Conservation (phyloP, 2,797 vertebrate species). For the Chanos chanos region DNA sequence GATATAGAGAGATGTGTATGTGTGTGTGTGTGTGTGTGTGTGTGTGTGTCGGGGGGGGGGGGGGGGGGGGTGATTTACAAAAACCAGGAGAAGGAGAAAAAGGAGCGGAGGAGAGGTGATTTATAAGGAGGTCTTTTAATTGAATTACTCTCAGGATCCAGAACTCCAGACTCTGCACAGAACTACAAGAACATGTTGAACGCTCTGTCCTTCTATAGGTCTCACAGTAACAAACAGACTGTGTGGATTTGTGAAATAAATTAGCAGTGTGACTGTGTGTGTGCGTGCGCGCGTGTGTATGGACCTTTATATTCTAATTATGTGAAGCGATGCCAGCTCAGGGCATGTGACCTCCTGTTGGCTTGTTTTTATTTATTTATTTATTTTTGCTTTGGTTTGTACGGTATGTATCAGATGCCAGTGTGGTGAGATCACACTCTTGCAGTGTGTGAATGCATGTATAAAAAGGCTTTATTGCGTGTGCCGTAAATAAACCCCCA, state of each 20-base stretch:
- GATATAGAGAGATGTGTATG: not conserved
- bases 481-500: no score
- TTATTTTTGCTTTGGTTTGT: no score
- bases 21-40: constrained; percentile 22
- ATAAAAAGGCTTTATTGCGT: no score
- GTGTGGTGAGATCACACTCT: no score
- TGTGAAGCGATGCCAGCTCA: no score
- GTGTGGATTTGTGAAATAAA: not conserved
- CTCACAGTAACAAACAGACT: no score
- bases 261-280: no score
- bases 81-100: constrained; percentile 46
- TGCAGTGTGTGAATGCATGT: no score
- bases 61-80: constrained; percentile 58
- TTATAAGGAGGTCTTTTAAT: constrained; percentile 75
- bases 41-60: constrained; percentile 9
- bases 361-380: no score
- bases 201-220: not conserved
- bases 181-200: constrained; percentile 22
- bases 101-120: constrained; percentile 57
- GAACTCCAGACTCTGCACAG: constrained; percentile 57
- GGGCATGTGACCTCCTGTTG: no score
- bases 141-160: constrained; percentile 71
- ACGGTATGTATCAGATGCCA: no score
- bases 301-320: not conserved
- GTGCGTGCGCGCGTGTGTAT: constrained; percentile 3